phyloP scores from a whole-genome alignment of 2,113 vertebrate genomes.

The Limnothrissa miodon region DNA sequence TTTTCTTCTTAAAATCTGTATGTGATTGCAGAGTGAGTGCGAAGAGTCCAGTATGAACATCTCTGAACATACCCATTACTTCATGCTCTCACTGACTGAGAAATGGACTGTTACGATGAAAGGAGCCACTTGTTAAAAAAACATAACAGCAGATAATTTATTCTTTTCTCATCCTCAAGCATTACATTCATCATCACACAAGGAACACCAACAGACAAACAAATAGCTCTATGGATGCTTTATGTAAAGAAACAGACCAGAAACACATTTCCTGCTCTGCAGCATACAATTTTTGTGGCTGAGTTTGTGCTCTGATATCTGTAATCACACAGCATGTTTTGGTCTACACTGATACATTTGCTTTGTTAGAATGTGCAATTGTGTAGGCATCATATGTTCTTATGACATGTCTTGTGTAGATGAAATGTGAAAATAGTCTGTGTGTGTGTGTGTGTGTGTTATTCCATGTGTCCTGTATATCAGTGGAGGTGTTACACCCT shows the following conservation, averaged over 20 bases:
- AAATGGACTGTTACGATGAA: neutral
- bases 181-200: neutral
- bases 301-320: neutral
- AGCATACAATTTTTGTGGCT: neutral
- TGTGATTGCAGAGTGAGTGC: too few species aligned
- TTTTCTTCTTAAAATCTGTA: too few species aligned
- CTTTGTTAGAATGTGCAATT: neutral
- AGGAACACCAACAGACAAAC: neutral
- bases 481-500: neutral
- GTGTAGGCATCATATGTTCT: neutral
- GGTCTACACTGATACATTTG: constrained; percentile 17
- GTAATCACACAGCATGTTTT: neutral
- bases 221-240: neutral
- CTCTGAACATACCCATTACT: too few species aligned
- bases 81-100: neutral
- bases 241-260: neutral
- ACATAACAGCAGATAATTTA: neutral
- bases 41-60: too few species aligned
- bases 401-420: neutral
- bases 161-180: neutral
- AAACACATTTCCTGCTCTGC: neutral
- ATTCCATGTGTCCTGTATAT: neutral
- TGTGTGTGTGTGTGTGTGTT: constrained; percentile 8
- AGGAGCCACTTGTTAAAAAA: neutral
- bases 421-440: neutral